Conservation (phyloP, 2,113 vertebrate species). For the Campylorhamphus procurvoides region DNA sequence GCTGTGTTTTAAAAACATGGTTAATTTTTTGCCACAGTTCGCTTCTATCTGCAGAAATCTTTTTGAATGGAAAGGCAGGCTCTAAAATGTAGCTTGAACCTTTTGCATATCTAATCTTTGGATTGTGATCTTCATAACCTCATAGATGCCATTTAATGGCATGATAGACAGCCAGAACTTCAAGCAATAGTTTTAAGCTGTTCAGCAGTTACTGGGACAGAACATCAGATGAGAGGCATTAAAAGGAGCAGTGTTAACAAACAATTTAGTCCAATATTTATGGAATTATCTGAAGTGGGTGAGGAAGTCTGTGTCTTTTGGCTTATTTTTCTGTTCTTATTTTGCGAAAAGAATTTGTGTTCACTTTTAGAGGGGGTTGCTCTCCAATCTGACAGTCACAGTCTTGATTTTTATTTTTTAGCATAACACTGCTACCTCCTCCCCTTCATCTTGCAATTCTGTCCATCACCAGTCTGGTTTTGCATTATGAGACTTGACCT, state of each 20-base stretch:
- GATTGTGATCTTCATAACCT: neutral
- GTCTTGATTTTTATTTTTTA: neutral
- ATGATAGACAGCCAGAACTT: neutral
- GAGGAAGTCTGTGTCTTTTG: neutral
- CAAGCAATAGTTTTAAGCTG: neutral
- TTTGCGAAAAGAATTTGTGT: neutral
- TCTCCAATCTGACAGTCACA: neutral
- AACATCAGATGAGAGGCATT: constrained; percentile 7
- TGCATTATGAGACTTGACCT: neutral
- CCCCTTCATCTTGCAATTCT: neutral
- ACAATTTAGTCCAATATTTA: neutral
- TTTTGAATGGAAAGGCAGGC: neutral
- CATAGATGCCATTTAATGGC: neutral
- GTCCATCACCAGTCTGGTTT: neutral
- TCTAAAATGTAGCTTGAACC: neutral
- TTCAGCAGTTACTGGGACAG: neutral
- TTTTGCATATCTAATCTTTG: neutral
- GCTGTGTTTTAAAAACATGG: neutral
- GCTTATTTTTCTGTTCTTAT: neutral
- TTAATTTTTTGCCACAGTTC: neutral
- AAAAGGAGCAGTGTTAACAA: neutral
- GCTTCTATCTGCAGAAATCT: neutral
- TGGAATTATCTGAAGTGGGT: neutral
- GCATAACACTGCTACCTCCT: neutral
- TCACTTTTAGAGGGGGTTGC: neutral